phyloP scores from a whole-genome alignment of 1,140 invertebrate genomes.

The Pemphigus obesinymphae region DNA sequence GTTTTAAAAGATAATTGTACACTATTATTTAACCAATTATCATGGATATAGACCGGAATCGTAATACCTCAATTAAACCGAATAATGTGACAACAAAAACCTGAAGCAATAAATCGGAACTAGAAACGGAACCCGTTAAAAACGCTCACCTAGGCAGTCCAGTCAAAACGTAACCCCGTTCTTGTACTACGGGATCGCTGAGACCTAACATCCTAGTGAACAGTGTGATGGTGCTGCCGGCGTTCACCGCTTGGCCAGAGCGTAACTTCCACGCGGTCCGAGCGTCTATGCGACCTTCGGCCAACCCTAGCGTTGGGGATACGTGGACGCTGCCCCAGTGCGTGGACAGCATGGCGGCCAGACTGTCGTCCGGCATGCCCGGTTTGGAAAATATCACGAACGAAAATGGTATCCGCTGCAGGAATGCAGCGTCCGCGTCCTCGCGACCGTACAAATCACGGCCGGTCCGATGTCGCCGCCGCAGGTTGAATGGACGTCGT shows the following conservation, averaged over 20 bases:
- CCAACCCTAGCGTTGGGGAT: not conserved
- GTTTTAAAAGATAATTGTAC: too few relatives aligned
- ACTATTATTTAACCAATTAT: too few relatives aligned
- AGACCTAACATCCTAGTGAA: not conserved
- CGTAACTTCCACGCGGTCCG: not conserved
- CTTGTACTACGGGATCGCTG: not conserved
- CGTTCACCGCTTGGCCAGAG: not conserved
- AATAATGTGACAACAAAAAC: too few relatives aligned
- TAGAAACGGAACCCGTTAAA: too few relatives aligned
- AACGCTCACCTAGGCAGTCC: slow-evolving; percentile 5
- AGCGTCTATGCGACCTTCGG: not conserved
- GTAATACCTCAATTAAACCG: too few relatives aligned
- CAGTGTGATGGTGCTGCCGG: not conserved
- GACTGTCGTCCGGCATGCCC: not conserved
- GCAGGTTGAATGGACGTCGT: not conserved
- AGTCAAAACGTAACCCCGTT: slow-evolving; percentile 8
- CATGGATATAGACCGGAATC: too few relatives aligned
- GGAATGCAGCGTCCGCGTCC: not conserved
- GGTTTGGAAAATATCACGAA: not conserved
- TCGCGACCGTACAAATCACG: not conserved
- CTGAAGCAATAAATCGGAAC: too few relatives aligned
- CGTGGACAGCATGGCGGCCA: not conserved
- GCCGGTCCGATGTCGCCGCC: not conserved
- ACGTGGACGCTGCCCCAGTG: slow-evolving; percentile 28
- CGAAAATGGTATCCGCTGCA: not conserved